phyloP scores from a whole-genome alignment of 2,888 invertebrate species.

The Eledona agricola region DNA sequence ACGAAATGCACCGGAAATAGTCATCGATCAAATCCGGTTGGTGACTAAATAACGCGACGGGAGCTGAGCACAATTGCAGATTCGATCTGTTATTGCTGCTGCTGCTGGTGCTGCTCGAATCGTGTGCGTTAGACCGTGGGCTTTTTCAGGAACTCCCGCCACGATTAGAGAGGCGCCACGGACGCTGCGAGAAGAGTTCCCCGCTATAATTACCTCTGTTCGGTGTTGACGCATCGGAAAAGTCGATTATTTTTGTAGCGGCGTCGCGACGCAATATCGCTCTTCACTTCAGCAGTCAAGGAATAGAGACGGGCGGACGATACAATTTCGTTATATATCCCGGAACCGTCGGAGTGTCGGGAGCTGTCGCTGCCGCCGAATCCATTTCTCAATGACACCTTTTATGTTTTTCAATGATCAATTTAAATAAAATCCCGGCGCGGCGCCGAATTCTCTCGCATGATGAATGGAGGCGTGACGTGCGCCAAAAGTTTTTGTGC shows the following conservation, averaged over 20 bases:
- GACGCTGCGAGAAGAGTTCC: conserved; percentile 8
- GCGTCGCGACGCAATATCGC: too few species aligned
- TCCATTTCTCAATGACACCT: conserved; percentile 59
- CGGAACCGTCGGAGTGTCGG: conserved; percentile 20
- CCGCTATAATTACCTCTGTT: conserved; percentile 24
- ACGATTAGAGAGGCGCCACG: conserved; percentile 31
- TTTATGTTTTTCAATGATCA: conserved; percentile 59
- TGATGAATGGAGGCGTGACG: conserved; percentile 56
- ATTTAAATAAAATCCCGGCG: conserved; percentile 57
- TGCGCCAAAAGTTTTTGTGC: conserved; percentile 55
- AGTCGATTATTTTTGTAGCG: conserved; percentile 20
- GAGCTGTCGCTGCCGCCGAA: conserved; percentile 49
- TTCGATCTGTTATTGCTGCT: conserved; percentile 29
- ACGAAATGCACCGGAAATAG: conserved; percentile 5
- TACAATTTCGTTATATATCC: too few species aligned
- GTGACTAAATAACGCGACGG: conserved; percentile 29
- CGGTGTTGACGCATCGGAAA: conserved; percentile 24
- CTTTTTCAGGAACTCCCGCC: conserved; percentile 22
- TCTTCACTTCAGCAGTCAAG: too few species aligned
- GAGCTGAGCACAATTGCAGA: conserved; percentile 29
- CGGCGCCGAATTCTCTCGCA: conserved; percentile 50
- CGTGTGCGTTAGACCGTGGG: conserved; percentile 32
- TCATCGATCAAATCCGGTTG: conserved; percentile 22
- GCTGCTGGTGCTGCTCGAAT: conserved; percentile 16
- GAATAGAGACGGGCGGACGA: too few species aligned